Evolutionary conservation across 92 coral and sea anemone genomes (phyloP).

Genomic region (Heliopora coerulea): DNA sequence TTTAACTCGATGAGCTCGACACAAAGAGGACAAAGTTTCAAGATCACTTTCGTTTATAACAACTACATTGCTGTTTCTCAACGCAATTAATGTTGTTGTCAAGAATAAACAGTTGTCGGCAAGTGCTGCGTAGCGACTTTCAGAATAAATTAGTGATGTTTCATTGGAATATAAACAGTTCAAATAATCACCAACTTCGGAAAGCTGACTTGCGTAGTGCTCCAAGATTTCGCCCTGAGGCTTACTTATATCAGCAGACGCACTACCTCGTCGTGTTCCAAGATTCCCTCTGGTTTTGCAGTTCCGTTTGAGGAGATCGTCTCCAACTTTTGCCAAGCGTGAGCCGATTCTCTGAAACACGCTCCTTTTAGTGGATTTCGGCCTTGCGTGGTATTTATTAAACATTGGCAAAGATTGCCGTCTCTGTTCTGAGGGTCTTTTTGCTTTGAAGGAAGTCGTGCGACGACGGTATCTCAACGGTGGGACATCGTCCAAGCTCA

Average conservation of each 20-base stretch:
- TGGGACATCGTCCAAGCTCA: background rate
- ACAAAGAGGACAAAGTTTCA: conserved; percentile 10
- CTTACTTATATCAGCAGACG: background rate
- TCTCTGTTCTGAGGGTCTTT: conserved; percentile 3
- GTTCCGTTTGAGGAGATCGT: conserved; percentile 1
- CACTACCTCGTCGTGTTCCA: background rate
- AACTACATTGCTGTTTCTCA: conserved; percentile 16
- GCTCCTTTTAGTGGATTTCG: background rate
- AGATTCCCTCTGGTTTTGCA: background rate
- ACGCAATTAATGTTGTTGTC: conserved; percentile 16
- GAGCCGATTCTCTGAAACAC: conserved; percentile 25
- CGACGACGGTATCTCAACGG: conserved; percentile 15
- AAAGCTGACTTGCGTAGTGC: background rate
- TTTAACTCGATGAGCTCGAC: conserved; percentile 8
- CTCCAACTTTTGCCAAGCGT: conserved; percentile 26
- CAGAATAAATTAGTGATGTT: background rate
- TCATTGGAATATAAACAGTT: conserved; percentile 16
- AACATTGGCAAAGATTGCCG: conserved; percentile 15
- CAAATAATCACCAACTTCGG: conserved; percentile 18
- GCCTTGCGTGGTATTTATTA: conserved; percentile 3
- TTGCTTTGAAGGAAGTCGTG: conserved; percentile 15
- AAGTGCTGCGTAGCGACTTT: background rate
- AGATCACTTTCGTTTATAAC: conserved; percentile 1
- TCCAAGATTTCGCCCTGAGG: background rate
- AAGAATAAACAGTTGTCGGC: conserved; percentile 13